These are phyloP conservation scores for Capromys pilorides DNA, from an alignment of 2,797 vertebrate species.

Conservation along the genomic window DNA sequence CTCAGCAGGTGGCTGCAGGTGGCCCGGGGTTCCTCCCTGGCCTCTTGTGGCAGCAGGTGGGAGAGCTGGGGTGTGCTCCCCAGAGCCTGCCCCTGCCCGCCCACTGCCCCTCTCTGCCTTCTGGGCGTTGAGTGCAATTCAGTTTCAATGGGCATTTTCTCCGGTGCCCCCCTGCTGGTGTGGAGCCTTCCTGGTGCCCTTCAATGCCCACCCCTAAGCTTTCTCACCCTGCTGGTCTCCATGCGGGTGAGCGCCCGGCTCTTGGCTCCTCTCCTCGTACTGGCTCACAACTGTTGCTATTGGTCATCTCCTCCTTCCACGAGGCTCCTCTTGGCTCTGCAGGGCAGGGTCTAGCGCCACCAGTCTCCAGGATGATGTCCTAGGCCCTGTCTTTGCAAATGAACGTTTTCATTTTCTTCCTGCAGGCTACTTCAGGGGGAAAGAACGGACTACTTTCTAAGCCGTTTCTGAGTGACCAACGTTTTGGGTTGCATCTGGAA, in stretches of 20 bases:
- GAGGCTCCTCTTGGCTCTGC: too few relatives aligned
- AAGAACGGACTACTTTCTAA: background rate
- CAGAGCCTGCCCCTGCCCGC: background rate
- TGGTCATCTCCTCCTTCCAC: background rate
- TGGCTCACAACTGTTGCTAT: background rate
- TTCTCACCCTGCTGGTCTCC: background rate
- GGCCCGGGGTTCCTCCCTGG: rapidly evolving
- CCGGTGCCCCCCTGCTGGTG: background rate
- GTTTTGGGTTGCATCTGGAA: background rate
- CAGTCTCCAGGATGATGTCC: rapidly evolving
- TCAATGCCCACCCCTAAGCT: rapidly evolving
- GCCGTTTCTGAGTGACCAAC: background rate
- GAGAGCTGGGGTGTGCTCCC: rapidly evolving
- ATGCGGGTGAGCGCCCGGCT: background rate
- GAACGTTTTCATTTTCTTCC: background rate
- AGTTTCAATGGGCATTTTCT: background rate
- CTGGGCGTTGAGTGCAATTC: background rate
- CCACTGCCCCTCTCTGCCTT: background rate
- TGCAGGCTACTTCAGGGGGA: rapidly evolving
- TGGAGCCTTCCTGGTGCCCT: background rate
- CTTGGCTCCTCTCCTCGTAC: rapidly evolving
- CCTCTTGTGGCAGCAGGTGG: background rate
- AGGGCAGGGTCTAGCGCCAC: background rate
- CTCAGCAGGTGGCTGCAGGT: rapidly evolving
- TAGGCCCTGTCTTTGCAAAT: background rate